Base-by-base conservation (phyloP, 2,797 vertebrate species). In the Etheostoma nigrum region DNA sequence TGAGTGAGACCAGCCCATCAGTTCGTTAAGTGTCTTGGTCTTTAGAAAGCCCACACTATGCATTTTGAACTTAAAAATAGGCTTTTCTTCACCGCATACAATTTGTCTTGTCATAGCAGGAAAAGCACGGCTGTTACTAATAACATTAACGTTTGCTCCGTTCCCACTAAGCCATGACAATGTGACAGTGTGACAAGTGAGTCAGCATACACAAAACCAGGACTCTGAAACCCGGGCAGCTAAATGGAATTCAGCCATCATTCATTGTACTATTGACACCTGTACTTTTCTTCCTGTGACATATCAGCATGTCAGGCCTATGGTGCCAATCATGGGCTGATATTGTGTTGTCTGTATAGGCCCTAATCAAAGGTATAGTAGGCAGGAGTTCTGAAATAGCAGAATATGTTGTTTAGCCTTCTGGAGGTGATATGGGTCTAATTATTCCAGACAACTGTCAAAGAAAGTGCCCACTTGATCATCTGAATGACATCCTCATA, bases 401-500 rank as follows among this genome's bases (percentile, higher is more conserved):
- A 30, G 5, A 30, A 30, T 30, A 30, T 30, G 30, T 30, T 30
- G 30, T 30, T 30, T 30, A 30, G 30, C 30, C 30, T 30, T 30
- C 30, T 30, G 30, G 30, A 30, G 30, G 30, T 30, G 30, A 6
- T 5, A 30, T 6, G 30, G 30, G 30, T 30, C 30, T 30, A 30
- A 5, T 30, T 30, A 30, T 30, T 30, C 30, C 30, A 30, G 30
- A 30, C 30, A 30, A 30, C 30, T 6, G 30, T 30, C 30, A 30
- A 30, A 30, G 30, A 30, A 30, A 30, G 5, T 30, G 30, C 5
- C 5, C 30, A 59, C 55, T 74, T 59, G 36, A 81, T 84, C 79
- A 84, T 60, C 54, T 1, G 66, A 76, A 79, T 62, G 48, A 45
- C 66, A 67, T 60, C 30, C 59, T 63, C 64, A 71, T 33, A 16